These are phyloP conservation scores for Dolichoris vasculosae DNA, from an alignment of 1,140 invertebrate species.

Conservation along the genomic window DNA sequence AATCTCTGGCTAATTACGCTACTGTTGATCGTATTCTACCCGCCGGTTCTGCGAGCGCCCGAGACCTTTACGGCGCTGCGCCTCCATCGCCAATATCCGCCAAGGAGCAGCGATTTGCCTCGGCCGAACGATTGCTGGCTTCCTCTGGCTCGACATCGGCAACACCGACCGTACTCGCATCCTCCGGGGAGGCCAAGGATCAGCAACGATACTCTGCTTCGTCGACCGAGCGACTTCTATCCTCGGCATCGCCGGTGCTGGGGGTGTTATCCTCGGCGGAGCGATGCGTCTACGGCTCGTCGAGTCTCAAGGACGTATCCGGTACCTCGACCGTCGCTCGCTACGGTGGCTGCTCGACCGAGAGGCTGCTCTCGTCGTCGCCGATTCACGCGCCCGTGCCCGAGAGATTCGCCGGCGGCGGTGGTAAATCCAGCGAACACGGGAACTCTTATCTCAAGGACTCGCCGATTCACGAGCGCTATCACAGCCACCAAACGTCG, in stretches of 20 bases:
- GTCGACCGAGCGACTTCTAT: constrained; percentile 64
- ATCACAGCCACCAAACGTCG: constrained; percentile 57
- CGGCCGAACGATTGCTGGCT: constrained; percentile 66
- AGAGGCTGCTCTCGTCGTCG: constrained; percentile 65
- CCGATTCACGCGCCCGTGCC: constrained; percentile 68
- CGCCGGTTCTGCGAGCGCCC: constrained; percentile 58
- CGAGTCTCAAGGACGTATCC: constrained; percentile 55
- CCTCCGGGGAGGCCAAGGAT: constrained; percentile 62
- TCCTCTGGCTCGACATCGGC: constrained; percentile 31
- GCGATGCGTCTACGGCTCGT: constrained; percentile 28
- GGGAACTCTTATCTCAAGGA: constrained; percentile 57
- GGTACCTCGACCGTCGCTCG: constrained; percentile 52
- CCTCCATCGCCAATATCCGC: constrained; percentile 65
- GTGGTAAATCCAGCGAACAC: constrained; percentile 48
- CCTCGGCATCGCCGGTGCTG: constrained; percentile 66
- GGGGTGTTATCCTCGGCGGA: constrained; percentile 51
- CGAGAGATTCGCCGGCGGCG: constrained; percentile 64
- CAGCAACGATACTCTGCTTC: constrained; percentile 64
- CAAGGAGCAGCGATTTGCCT: constrained; percentile 55
- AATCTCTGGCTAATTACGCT: constrained; percentile 67
- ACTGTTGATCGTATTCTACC: constrained; percentile 66
- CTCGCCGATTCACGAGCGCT: constrained; percentile 66
- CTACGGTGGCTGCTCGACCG: constrained; percentile 55
- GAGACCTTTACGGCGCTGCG: constrained; percentile 50
- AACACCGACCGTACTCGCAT: constrained; percentile 56